Base-by-base conservation (phyloP, 2,888 invertebrate genomes). In the Plemyria rubiginata region DNA sequence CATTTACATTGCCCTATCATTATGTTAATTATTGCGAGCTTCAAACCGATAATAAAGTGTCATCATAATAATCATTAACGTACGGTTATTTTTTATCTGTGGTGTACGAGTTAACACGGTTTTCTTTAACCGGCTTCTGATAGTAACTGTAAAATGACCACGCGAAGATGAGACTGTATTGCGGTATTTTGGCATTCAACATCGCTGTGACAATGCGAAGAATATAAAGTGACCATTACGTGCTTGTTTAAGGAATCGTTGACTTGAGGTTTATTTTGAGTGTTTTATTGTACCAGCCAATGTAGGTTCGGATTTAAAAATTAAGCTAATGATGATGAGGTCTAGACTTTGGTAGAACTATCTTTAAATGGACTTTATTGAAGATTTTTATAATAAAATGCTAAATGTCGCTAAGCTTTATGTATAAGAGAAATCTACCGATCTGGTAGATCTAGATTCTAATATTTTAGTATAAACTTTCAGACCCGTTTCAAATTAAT, bases 61-160 rank as follows among this genome's bases (percentile, higher is more conserved):
- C 64, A 60, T 57, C 54, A 65, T 55, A 46, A 65, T 60, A 54
- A 65, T 55, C 50, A 57, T 60, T 54, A 64, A 49, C 13, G 59
- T 60, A 56, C 64, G 50, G 60, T 51, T 57, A 36, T 62, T 58
- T 54, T 59, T 55, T 51, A 58, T 54, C 41, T 43, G 49, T 40
- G 29, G 55, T 49, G 36, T 41, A 43, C 43, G 46, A 38, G 58
- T 41, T 46, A 63, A 54, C 55, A 60, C 55, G 43, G 57, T 57
- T 65, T 58, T 53, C 56, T 56, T 50, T 32, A 15, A 60, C 53
- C 43, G 52, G 56, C 29, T 43, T 45, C 38, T 38, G 36, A 15
- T 58, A n/a, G 51, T 64, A 64, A 64, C 64, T 64, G 64, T 63
- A 59, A 22, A 41, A 7, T 40, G 50, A 36, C 53, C 54, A 9